Base-by-base conservation (phyloP, 2,113 vertebrate species). In the Cacatua alba region DNA sequence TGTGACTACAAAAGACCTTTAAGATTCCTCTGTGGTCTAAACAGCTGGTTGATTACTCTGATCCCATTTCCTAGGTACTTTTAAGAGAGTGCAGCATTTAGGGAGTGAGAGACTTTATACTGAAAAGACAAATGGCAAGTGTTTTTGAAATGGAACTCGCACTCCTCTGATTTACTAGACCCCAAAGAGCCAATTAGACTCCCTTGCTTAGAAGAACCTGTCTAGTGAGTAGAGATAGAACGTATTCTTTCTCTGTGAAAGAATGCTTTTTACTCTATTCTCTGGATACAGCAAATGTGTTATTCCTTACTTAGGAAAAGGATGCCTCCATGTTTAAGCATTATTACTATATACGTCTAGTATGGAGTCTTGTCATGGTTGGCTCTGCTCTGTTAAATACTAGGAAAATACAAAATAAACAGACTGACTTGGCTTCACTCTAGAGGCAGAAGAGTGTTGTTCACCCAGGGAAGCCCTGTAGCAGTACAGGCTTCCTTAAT, bases 141-240 rank as follows among this genome's bases (percentile, higher is more conserved):
- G 48, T 82, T 85, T 92, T 95, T 93, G 72, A 85, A 96, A 53
- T 17, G 9, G 48, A 96, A 82, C 90, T 94, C 12, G 6, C n/a
- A 31, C 86, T 94, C 43, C 84, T 97, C 90, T 96, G 91, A 77
- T 97, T 96, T 94, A 96, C 90, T 91, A 97, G 95, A 82, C 65
- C 62, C 10, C 13, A 8, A 69, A 91, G 96, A 96, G 88, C 72
- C 80, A 95, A 92, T 94, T 95, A 97, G 89, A 94, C 65, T 94
- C 91, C 88, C 90, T 92, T 68, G 74, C 92, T 96, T 95, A 95
- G 95, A 93, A 97, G 96, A 97, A 94, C 65, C 81, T 93, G 76
- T 81, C 92, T 79, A 70, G 69, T 70, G 69, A 31, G 49, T 68
- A 95, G 79, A 95, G 74, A 80, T 21, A 64, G 80, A 88, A 88